Evolutionary conservation across 2,797 vertebrate genomes (phyloP).

Genomic region (Sebastes iracundus): DNA sequence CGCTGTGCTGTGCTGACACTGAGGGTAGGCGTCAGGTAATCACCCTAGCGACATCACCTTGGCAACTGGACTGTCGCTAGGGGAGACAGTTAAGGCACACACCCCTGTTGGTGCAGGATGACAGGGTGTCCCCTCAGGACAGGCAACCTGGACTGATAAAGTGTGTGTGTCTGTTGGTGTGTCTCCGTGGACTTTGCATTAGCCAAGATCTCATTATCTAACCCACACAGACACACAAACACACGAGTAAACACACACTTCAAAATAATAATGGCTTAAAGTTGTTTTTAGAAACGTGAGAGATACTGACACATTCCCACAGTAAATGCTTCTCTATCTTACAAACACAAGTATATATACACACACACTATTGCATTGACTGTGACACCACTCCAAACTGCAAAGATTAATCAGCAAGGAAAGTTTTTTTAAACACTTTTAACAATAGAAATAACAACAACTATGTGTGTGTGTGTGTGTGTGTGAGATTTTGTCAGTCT

Average conservation of each 20-base stretch:
- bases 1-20: slow-evolving; percentile 62
- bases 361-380: neutral
- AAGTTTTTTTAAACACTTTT: neutral
- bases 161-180: slow-evolving; percentile 16
- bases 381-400: neutral
- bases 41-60: slow-evolving; percentile 67
- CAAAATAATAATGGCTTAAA: slow-evolving; percentile 10
- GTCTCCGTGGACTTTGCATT: slow-evolving; percentile 28
- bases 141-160: slow-evolving; percentile 48
- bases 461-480: neutral
- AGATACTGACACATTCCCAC: neutral
- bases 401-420: neutral
- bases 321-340: neutral
- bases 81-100: slow-evolving; percentile 71
- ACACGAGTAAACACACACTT: neutral
- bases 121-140: slow-evolving; percentile 71
- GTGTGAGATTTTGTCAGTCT: neutral
- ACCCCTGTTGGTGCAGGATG: slow-evolving; percentile 59
- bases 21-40: slow-evolving; percentile 73
- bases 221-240: slow-evolving; percentile 27
- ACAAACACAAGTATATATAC: neutral
- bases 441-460: neutral
- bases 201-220: slow-evolving; percentile 33
- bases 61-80: slow-evolving; percentile 74
- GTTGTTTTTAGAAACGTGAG: slow-evolving; percentile 2